phyloP scores from a whole-genome alignment of 2,888 invertebrate species.

The Cryptocephalus primarius region DNA sequence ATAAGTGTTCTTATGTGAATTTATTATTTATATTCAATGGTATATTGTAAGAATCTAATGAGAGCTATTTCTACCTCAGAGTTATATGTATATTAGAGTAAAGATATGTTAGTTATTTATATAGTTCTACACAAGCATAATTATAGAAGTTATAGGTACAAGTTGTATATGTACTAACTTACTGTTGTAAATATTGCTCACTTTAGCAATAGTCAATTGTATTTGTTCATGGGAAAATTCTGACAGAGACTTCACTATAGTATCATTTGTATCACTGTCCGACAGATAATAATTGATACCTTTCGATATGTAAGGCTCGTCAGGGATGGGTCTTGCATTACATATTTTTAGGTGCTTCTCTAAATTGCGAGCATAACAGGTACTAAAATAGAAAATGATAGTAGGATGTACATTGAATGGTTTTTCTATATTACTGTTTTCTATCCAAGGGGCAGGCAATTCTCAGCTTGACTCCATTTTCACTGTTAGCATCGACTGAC shows the following conservation, averaged over 20 bases:
- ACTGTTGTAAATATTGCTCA: constrained; percentile 35
- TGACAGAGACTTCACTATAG: constrained; percentile 29
- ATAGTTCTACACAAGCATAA: too few species aligned
- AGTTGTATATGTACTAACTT: not conserved
- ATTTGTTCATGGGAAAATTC: constrained; percentile 33
- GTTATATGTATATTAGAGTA: too few species aligned
- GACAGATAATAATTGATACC: constrained; percentile 39
- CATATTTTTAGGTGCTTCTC: constrained; percentile 61
- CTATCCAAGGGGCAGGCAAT: constrained; percentile 63
- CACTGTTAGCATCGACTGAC: constrained; percentile 19
- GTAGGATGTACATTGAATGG: not conserved
- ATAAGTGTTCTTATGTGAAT: too few species aligned
- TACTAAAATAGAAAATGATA: constrained; percentile 36
- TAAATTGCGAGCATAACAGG: constrained; percentile 56
- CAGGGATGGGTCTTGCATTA: constrained; percentile 49
- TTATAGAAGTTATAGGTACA: too few species aligned
- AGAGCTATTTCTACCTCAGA: too few species aligned
- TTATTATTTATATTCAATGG: too few species aligned
- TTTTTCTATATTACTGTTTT: constrained; percentile 48
- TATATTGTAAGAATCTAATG: too few species aligned
- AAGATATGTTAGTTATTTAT: too few species aligned
- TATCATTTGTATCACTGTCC: constrained; percentile 7
- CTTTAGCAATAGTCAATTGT: constrained; percentile 34
- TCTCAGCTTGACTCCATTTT: constrained; percentile 28
- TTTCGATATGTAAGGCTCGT: constrained; percentile 43